Evolutionary conservation across 2,797 vertebrate species (phyloP).

Genomic region (Phataginus tetradactyla): DNA sequence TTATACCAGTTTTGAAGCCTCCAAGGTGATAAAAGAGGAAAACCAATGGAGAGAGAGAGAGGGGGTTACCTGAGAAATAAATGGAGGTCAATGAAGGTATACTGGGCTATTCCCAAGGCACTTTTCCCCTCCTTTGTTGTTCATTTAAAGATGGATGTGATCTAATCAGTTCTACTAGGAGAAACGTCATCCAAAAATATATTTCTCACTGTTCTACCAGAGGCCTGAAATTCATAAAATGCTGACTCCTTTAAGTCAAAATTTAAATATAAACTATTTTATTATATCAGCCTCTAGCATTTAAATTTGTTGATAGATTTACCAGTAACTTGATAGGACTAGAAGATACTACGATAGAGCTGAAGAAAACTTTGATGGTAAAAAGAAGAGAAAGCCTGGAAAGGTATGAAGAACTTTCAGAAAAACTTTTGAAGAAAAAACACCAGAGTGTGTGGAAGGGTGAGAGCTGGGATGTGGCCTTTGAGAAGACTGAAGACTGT

Average conservation of each 20-base stretch:
- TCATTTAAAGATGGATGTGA: not conserved
- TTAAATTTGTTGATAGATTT: not conserved
- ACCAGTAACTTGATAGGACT: not conserved
- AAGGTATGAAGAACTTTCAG: not conserved
- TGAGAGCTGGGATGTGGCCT: not conserved
- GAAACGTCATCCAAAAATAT: not conserved
- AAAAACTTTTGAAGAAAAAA: not conserved
- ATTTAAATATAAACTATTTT: not conserved
- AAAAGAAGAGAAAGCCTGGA: not conserved
- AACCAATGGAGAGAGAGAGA: not conserved
- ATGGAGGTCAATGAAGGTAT: not conserved
- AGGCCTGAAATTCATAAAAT: not conserved
- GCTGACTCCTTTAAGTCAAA: not conserved
- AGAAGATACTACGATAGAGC: not conserved
- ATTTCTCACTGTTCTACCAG: not conserved
- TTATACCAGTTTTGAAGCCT: not conserved
- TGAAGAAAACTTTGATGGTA: not conserved
- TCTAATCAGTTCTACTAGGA: not conserved
- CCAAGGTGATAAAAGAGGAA: not conserved
- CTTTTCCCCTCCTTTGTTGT: not conserved
- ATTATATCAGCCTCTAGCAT: not conserved
- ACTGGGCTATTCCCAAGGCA: not conserved
- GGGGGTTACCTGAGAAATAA: not conserved
- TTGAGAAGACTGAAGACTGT: not conserved
- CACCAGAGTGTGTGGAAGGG: not conserved